Evolutionary conservation across 2,113 vertebrate genomes (phyloP).

Genomic region (Erythrolamprus reginae): DNA sequence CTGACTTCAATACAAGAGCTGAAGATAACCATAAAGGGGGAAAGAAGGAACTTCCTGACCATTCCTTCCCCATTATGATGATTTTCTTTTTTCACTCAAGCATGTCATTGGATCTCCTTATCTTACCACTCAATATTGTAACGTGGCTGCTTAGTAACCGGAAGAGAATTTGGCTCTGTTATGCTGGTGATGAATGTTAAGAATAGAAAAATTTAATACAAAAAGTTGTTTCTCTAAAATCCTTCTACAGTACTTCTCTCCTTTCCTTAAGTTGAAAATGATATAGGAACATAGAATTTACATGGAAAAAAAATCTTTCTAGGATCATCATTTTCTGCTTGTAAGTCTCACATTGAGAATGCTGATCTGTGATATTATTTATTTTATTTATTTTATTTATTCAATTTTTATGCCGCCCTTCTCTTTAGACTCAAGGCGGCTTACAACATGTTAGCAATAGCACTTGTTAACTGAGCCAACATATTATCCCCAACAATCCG

Average conservation of each 20-base stretch:
- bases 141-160: slow-evolving; percentile 44
- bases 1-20: not conserved
- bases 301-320: not conserved
- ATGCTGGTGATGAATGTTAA: not conserved
- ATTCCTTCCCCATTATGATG: slow-evolving; percentile 25
- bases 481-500: too few relatives aligned
- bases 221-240: slow-evolving; percentile 16
- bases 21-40: not conserved
- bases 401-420: too few relatives aligned
- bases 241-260: not conserved
- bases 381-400: too few relatives aligned
- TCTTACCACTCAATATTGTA: slow-evolving; percentile 41
- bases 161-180: slow-evolving; percentile 45
- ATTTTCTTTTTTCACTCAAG: slow-evolving; percentile 28
- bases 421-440: too few relatives aligned
- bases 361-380: not conserved
- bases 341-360: not conserved
- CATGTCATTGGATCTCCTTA: slow-evolving; percentile 51
- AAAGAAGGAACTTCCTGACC: slow-evolving; percentile 35
- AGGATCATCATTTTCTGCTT: not conserved
- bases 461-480: too few relatives aligned
- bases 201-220: slow-evolving; percentile 25
- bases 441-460: too few relatives aligned
- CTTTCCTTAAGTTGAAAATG: not conserved
- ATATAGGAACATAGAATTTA: not conserved